Evolutionary conservation across 2,113 vertebrate species (phyloP), one percentile per base, ranked within the genome.

Genomic region (Piliocolobus tephrosceles): DNA sequence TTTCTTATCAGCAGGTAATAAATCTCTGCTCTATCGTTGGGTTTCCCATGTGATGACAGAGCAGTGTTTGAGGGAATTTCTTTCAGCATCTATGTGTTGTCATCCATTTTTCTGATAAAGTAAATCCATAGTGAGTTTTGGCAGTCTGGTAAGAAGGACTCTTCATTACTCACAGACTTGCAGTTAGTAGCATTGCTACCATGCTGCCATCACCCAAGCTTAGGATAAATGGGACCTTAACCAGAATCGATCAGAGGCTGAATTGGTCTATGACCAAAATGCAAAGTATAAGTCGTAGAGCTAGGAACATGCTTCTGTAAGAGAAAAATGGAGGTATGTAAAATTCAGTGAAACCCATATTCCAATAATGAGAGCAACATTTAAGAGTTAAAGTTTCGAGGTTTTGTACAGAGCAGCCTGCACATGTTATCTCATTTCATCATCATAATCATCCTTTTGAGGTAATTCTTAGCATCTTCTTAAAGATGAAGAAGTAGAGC

Each of bases 171-270:
- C 35, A 11, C 7, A 17, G 30, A 32, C 25, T 73, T 55, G 2
- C 27, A 17, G 0, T 93, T 96, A 47, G 43, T 25, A 30, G 10
- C 52, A 16, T 88, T 76, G 58, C 55, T 82, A 0, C 76, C 50
- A 76, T 47, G 68, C 25, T 91, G 14, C 72, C 92, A 5, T 91
- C 45, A 58, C 30, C 47, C 38, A 50, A 64, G 43, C 4, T 2
- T 79, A 66, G 43, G 70, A 25, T 95, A 96, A 96, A 83, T 32
- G 90, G 16, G 84, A 22, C 80, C 92, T 95, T 95, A 94, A 45
- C 73, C 55, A 92, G 14, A 20, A 86, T 96, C 78, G 89, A 23
- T 58, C 89, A 17, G 0, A 1, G 38, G 17, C 78, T 93, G n/a
- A 75, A 1, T 79, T 91, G 20, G 40, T 81, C 76, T 95, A 66